These are phyloP conservation scores for Zapornia atra DNA, from an alignment of 2,113 vertebrate species.

Conservation along the genomic window DNA sequence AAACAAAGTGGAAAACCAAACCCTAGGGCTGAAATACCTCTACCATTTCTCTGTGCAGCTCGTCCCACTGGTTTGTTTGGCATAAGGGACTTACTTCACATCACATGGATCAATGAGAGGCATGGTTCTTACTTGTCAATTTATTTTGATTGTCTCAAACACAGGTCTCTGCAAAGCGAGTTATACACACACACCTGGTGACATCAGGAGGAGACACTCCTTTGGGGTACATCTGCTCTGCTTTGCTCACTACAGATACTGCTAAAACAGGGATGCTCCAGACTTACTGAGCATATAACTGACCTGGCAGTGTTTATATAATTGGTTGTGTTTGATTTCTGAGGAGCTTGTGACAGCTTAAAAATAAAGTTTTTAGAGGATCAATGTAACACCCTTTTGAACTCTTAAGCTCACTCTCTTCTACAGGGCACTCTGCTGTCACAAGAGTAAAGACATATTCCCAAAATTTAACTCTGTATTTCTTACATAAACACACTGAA, in stretches of 20 bases:
- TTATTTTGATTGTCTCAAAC: background rate
- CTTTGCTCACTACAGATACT: background rate
- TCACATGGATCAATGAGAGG: background rate
- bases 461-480: background rate
- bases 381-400: background rate
- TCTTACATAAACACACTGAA: background rate
- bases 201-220: background rate
- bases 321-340: background rate
- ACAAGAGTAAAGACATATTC: background rate
- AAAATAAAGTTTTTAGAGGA: background rate
- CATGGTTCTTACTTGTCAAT: background rate
- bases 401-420: background rate
- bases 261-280: background rate
- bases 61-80: background rate
- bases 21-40: background rate
- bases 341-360: background rate
- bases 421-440: background rate
- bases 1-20: background rate
- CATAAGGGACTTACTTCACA: background rate
- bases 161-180: rapidly evolving
- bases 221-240: background rate
- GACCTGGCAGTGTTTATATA: background rate
- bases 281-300: background rate
- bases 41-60: background rate
- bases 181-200: background rate